Conservation (phyloP, 2,113 vertebrate genomes). For the Mus spicilegus region DNA sequence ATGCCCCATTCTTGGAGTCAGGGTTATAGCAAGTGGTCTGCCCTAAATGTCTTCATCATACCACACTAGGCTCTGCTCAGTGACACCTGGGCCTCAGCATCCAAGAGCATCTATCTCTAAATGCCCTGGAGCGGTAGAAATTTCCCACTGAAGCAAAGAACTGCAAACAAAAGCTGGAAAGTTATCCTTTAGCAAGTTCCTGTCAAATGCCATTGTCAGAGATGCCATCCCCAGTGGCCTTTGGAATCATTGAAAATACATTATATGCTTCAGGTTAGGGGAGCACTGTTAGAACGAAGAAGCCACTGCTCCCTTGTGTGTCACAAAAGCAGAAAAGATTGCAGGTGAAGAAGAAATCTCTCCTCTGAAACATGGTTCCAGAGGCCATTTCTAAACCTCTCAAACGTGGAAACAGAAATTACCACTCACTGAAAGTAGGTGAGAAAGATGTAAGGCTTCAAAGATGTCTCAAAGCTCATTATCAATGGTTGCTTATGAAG, state of each 20-base stretch:
- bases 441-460: constrained; percentile 25
- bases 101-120: not conserved
- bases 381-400: constrained; percentile 40
- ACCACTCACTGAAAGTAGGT: not conserved
- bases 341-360: constrained; percentile 8
- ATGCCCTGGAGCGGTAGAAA: not conserved
- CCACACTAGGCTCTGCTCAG: not conserved
- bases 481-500: not conserved
- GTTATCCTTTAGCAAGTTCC: constrained; percentile 8
- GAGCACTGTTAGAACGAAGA: not conserved
- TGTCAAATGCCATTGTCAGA: constrained; percentile 53
- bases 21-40: not conserved
- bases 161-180: constrained; percentile 62
- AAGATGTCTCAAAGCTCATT: not conserved
- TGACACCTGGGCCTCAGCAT: not conserved
- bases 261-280: not conserved
- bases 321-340: constrained; percentile 13
- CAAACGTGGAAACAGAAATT: constrained; percentile 50
- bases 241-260: constrained; percentile 56
- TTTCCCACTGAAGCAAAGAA: constrained; percentile 46
- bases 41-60: not conserved
- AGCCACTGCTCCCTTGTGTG: not conserved
- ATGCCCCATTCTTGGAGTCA: not conserved
- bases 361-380: constrained; percentile 57
- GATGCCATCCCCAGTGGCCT: not conserved